These are phyloP conservation scores for Tautogolabrus adspersus DNA, from an alignment of 2,113 vertebrate species.

Conservation along the genomic window DNA sequence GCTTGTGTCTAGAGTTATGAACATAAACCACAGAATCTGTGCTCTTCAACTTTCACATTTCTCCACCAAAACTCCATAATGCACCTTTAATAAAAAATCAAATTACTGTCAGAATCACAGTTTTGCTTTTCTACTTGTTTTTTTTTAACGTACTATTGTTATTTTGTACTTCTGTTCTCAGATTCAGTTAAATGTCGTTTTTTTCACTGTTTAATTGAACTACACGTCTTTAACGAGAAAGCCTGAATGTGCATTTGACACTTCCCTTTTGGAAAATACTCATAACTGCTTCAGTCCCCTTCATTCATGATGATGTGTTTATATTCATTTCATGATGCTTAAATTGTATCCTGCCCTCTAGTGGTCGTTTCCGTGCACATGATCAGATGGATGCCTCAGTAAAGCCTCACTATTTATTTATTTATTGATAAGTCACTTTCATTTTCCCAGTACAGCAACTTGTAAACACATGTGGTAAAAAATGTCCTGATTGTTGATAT, in stretches of 20 bases:
- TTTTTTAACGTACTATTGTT: neutral
- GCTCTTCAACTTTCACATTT: too few species aligned
- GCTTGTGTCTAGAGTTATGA: too few species aligned
- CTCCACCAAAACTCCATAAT: too few species aligned
- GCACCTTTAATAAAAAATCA: neutral
- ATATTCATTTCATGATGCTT: constrained; percentile 9
- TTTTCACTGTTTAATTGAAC: neutral
- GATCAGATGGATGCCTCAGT: neutral
- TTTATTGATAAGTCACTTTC: neutral
- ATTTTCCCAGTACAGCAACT: neutral
- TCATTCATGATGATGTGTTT: neutral
- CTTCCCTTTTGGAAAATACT: neutral
- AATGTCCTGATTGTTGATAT: constrained; percentile 1
- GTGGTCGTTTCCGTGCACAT: constrained; percentile 56
- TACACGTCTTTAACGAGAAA: neutral
- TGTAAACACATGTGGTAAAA: neutral
- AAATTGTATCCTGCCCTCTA: constrained; percentile 71
- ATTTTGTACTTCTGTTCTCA: neutral
- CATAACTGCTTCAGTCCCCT: neutral
- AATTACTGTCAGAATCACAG: neutral
- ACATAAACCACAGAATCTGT: too few species aligned
- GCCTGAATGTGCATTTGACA: neutral
- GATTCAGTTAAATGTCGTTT: neutral
- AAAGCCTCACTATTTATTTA: neutral
- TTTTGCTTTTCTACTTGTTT: neutral